Evolutionary conservation across 2,797 vertebrate species (phyloP).

Genomic region (Anableps anableps): DNA sequence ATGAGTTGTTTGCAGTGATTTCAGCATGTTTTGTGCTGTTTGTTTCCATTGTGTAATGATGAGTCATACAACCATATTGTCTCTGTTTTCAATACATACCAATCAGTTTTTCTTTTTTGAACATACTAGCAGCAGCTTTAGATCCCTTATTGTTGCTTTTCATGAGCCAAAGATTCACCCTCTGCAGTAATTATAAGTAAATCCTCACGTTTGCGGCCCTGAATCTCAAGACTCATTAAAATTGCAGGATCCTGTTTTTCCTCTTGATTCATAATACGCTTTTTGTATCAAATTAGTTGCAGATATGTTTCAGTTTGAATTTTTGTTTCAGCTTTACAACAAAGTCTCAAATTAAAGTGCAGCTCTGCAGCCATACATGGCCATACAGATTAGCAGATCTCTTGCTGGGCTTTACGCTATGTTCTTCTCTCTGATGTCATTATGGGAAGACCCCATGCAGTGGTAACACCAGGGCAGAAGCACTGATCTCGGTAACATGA

Average conservation of each 20-base stretch:
- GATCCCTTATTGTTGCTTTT: background rate
- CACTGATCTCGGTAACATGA: conserved; percentile 39
- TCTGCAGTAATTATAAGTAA: background rate
- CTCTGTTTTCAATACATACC: background rate
- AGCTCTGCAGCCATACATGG: background rate
- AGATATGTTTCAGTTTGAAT: background rate
- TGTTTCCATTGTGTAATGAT: background rate
- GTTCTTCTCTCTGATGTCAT: conserved; percentile 35
- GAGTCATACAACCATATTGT: background rate
- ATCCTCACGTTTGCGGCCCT: background rate
- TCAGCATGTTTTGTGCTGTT: conserved; percentile 4
- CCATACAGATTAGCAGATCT: background rate
- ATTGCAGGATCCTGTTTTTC: background rate
- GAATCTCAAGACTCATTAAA: background rate
- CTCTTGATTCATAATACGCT: background rate
- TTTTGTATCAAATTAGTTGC: background rate
- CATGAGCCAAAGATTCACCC: background rate
- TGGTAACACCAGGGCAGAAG: conserved; percentile 18
- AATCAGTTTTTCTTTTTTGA: background rate
- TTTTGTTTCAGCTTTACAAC: conserved; percentile 4
- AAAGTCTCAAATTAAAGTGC: conserved; percentile 2
- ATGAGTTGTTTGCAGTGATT: conserved; percentile 7
- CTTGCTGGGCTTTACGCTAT: conserved; percentile 31
- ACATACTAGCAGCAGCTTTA: background rate
- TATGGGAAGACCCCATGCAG: conserved; percentile 25